Evolutionary conservation across 2,113 vertebrate species (phyloP).

Genomic region (Actenoides hombroni): DNA sequence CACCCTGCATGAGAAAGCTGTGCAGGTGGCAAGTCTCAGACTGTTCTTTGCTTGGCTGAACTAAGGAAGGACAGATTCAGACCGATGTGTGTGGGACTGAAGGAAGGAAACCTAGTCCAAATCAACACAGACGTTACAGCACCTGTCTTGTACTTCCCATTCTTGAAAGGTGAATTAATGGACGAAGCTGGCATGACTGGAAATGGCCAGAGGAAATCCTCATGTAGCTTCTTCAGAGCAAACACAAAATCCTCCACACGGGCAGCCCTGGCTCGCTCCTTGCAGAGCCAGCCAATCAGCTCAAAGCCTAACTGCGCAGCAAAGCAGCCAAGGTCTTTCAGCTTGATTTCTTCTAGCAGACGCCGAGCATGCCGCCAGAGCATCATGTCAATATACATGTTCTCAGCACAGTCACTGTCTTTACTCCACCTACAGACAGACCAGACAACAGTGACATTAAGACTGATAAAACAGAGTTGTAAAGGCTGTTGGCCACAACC

Average conservation of each 20-base stretch:
- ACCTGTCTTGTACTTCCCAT: constrained; percentile 90
- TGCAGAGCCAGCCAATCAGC: constrained; percentile 93
- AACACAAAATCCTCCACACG: constrained; percentile 89
- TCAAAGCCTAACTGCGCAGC: constrained; percentile 95
- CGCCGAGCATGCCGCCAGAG: constrained; percentile 94
- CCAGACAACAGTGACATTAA: not conserved
- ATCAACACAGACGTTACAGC: not conserved
- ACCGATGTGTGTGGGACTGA: not conserved
- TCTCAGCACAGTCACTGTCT: constrained; percentile 89
- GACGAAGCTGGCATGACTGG: constrained; percentile 88
- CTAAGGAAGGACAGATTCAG: not conserved
- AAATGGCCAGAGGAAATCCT: constrained; percentile 96
- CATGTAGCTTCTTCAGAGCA: constrained; percentile 91
- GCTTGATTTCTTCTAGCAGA: constrained; percentile 91
- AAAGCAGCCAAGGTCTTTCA: constrained; percentile 94
- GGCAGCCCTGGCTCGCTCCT: constrained; percentile 90
- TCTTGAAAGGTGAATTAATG: constrained; percentile 90
- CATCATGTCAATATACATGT: constrained; percentile 99
- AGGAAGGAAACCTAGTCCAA: not conserved
- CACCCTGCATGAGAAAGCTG: not conserved
- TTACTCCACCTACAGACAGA: constrained; percentile 75
- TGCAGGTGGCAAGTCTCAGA: not conserved
- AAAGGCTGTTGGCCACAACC: not conserved
- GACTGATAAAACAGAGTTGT: rapidly evolving
- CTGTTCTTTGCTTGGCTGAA: not conserved